Base-by-base conservation (phyloP, 2,797 vertebrate species). In the Acanthiza pusilla region DNA sequence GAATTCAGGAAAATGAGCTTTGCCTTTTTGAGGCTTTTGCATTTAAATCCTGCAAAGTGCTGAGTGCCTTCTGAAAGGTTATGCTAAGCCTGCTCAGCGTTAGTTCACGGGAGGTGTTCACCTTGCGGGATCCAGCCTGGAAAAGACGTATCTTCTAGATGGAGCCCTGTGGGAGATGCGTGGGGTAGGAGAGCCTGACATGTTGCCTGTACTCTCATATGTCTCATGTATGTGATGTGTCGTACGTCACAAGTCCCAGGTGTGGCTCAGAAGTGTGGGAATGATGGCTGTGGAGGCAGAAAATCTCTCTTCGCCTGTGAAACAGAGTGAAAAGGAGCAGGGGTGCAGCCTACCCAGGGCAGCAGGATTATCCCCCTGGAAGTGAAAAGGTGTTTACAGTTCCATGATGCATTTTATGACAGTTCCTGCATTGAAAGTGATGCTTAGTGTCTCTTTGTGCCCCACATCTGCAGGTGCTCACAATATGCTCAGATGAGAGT, bases 21-120 rank as follows among this genome's bases (percentile, higher is more conserved):
- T 97, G 95, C 92, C 91, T 97, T 96, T 96, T 94, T 81, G 93
- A 97, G 88, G 91, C 88, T 96, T 94, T 85, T 91, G 94, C 91
- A 54, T 91, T 96, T 93, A 93, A 92, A 96, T 94, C 93, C 93
- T 94, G 87, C 71, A 48, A 81, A 94, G 91, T 87, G 86, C 92
- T 57, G 85, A 78, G 77, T 22, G 89, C 90, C 92, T 97, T 85
- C 87, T 86, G 77, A 94, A 85, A 96, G 95, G 93, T 92, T 91
- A 84, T 26, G 51, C 83, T 77, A 29, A 84, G 77, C 78, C 93
- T 89, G 42, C 86, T 84, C 73, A 63, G 61, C 0, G 26, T 58
- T 75, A 48, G 55, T 84, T 95, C 73, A 71, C 0, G 13, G 63
- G 83, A 90, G 45, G 48, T 10, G 83, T 86, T 92, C 94, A 93